Base-by-base conservation (phyloP, 2,113 vertebrate species). In the Tyto alba region DNA sequence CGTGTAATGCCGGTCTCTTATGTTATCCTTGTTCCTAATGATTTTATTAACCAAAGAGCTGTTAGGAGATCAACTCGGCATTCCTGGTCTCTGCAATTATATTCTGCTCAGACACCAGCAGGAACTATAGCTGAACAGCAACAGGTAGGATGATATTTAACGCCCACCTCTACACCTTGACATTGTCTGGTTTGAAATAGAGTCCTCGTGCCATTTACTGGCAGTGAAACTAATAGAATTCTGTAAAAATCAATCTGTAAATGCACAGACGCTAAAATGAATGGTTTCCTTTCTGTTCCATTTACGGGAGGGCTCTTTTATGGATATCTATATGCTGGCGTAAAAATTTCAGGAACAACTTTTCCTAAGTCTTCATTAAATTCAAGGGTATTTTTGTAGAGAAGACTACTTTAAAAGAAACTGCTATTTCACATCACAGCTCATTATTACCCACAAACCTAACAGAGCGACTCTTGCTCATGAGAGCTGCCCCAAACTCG, bases 241-340 rank as follows among this genome's bases (percentile, higher is more conserved):
- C 72, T 83, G 60, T 74, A 89, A 86, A 95, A 93, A 95, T 89
- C 87, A 96, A 94, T 94, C 91, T 89, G 82, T 89, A 96, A 94
- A 87, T 7, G 80, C 53, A 64, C 59, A 72, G 93, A 89, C 4
- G 0, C 66, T 59, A 29, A 89, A 96, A 95, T 78, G 80, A 97
- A 95, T 92, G 47, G 80, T 78, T 95, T 91, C 91, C 88, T 89
- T 69, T 85, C 88, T 55, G 27, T 79, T 83, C 82, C n/a, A 1
- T 68, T 90, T 91, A 82, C 3, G 1, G 88, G 75, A 91, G 45
- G 83, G 85, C 72, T 93, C 94, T 88, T 93, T 93, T 79, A 85
- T 32, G 48, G 91, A 60, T 90, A 88, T 93, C 95, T 93, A 62
- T 56, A 94, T n/a, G 72, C 75, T 5, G 6, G 92, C 5, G 2